Base-by-base conservation (phyloP, 1,140 invertebrate species). In the Micrasema minimum region DNA sequence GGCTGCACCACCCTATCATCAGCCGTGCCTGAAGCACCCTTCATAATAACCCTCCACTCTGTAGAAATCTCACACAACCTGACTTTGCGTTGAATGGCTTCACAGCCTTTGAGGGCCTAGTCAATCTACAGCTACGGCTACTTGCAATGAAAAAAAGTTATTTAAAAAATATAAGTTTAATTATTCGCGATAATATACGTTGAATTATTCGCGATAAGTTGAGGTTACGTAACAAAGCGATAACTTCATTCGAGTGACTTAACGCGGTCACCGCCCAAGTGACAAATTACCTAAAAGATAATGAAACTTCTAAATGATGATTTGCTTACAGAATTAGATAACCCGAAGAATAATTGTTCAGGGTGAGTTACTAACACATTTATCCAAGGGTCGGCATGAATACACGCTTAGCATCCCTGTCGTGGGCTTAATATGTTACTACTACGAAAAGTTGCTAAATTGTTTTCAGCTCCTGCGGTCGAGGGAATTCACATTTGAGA, bases 251-350 rank as follows among this genome's bases (percentile, higher is more conserved):
- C 61, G n/a, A n/a, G n/a, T n/a, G n/a, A n/a, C n/a, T n/a, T n/a
- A n/a, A n/a, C 31, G 26, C 10, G 35, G 38, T 37, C 46, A 20
- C 64, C 38, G 51, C 41, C 45, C 23, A 22, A 23, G 16, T 71
- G 69, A 71, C 69, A 71, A 71, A 71, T 71, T 66, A 53, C 55
- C 64, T 16, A 23, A 50, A 37, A 71, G 69, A 71, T 66, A 71
- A 71, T 66, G 69, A 66, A 66, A 71, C 62, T 48, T 71, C 53
- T 53, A 43, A n/a, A 71, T 64, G 65, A 66, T 71, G 62, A 71
- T 71, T 71, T 71, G 66, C 69, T 65, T 59, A 66, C 41, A 43
- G 55, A 71, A 66, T 71, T 66, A 66, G 53, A 66, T 71, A 59
- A 66, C 59, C 46, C 61, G 35, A 43, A 37, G 59, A 50, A 62